Conservation (phyloP, 2,888 invertebrate genomes). For the Cephus nigrinus region DNA sequence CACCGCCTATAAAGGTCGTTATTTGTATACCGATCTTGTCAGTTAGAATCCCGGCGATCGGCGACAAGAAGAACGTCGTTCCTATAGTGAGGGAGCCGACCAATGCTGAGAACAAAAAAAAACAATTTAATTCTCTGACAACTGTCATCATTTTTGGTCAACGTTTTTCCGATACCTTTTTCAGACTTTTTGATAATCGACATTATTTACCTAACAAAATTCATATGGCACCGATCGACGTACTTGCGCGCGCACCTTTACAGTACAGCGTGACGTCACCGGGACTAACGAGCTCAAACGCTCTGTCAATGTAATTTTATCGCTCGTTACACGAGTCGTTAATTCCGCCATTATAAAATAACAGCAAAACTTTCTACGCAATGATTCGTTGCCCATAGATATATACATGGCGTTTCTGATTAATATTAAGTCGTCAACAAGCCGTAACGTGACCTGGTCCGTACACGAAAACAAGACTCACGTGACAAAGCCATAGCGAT, state of each 20-base stretch:
- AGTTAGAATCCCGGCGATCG: slow-evolving; percentile 87
- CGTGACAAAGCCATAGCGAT: background rate
- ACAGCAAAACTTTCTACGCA: background rate
- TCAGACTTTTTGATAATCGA: background rate
- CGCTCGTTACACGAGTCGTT: background rate
- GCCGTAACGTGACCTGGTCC: background rate
- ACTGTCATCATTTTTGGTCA: background rate
- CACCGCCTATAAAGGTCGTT: slow-evolving; percentile 86
- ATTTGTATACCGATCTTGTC: slow-evolving; percentile 86
- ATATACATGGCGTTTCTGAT: background rate
- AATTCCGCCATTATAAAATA: background rate
- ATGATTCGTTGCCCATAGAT: background rate
- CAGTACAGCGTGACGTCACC: background rate
- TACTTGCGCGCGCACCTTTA: background rate
- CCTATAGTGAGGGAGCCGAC: slow-evolving; percentile 91
- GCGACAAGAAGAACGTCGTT: slow-evolving; percentile 88
- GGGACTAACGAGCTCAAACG: background rate
- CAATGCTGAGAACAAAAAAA: slow-evolving; percentile 76
- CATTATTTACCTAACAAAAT: background rate
- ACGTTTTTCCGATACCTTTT: background rate
- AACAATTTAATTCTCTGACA: background rate
- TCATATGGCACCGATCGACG: background rate
- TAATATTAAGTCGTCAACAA: background rate
- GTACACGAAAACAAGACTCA: background rate
- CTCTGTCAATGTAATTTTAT: background rate